Conservation (phyloP, 1,140 invertebrate species). For the Brachionus rubens region DNA sequence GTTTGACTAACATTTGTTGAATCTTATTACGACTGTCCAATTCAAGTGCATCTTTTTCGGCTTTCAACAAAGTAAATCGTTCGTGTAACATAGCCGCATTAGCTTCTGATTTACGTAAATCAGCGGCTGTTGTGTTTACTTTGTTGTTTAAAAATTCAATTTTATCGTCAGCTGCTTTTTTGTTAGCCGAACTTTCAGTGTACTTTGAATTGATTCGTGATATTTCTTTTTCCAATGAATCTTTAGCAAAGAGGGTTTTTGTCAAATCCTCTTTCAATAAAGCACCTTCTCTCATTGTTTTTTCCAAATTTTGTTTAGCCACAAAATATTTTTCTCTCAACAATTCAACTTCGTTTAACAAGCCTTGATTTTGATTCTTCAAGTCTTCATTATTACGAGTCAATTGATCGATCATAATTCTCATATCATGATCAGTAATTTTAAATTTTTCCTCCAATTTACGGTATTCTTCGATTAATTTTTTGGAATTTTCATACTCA, state of each 20-base stretch:
- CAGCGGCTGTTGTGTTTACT: slow-evolving; percentile 15
- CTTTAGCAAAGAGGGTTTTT: slow-evolving; percentile 9
- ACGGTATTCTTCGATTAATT: slow-evolving; percentile 40
- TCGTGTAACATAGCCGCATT: slow-evolving; percentile 46
- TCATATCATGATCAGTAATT: slow-evolving; percentile 37
- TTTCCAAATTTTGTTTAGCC: slow-evolving; percentile 46
- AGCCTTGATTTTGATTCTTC: slow-evolving; percentile 40
- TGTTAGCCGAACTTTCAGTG: neutral
- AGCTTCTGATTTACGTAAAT: slow-evolving; percentile 42
- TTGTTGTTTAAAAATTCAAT: slow-evolving; percentile 44
- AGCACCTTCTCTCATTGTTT: slow-evolving; percentile 29
- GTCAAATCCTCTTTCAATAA: slow-evolving; percentile 39
- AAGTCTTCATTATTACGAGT: slow-evolving; percentile 45
- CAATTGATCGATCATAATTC: slow-evolving; percentile 44
- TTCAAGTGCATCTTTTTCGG: slow-evolving; percentile 34
- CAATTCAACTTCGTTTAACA: slow-evolving; percentile 35
- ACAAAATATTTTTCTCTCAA: slow-evolving; percentile 44
- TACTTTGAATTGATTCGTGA: neutral
- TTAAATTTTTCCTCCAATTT: slow-evolving; percentile 45
- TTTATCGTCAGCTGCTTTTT: slow-evolving; percentile 40
- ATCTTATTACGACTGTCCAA: slow-evolving; percentile 39
- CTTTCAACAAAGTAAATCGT: slow-evolving; percentile 40
- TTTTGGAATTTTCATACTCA: slow-evolving; percentile 46
- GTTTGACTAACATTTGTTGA: slow-evolving; percentile 15
- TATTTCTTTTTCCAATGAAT: slow-evolving; percentile 39